Conservation (phyloP, 2,888 invertebrate species). For the Parnassius smintheus region DNA sequence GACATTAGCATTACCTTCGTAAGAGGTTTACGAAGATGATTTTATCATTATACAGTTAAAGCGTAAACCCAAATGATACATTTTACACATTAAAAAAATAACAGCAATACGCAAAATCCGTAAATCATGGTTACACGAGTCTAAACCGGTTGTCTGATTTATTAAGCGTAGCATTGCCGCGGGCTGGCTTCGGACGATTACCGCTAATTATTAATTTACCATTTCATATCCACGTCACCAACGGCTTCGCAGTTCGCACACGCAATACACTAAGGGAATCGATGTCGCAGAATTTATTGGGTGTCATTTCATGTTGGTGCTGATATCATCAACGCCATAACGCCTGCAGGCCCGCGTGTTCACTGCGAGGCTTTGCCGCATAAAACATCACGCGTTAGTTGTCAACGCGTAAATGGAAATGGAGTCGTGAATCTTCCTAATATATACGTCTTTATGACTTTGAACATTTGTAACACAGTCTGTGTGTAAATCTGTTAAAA, state of each 20-base stretch:
- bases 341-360: background rate
- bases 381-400: constrained; percentile 4
- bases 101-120: background rate
- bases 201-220: constrained; percentile 28
- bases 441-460: background rate
- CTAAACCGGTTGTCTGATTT: constrained; percentile 26
- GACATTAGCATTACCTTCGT: no score
- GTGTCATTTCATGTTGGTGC: constrained; percentile 12
- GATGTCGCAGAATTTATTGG: constrained; percentile 24
- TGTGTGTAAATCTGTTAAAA: no score
- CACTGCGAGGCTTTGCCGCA: background rate
- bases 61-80: no score
- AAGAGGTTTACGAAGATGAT: no score
- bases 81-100: background rate
- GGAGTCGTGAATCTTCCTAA: background rate
- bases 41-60: no score
- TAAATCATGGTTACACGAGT: background rate
- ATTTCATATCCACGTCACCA: constrained; percentile 23
- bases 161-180: constrained; percentile 21
- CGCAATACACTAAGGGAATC: constrained; percentile 13
- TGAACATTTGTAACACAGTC: background rate
- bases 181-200: constrained; percentile 22
- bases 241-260: background rate
- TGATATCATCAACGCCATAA: constrained; percentile 2
- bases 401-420: constrained; percentile 12